phyloP scores from a whole-genome alignment of 2,888 invertebrate genomes.

The Pogonocherus hispidulus region DNA sequence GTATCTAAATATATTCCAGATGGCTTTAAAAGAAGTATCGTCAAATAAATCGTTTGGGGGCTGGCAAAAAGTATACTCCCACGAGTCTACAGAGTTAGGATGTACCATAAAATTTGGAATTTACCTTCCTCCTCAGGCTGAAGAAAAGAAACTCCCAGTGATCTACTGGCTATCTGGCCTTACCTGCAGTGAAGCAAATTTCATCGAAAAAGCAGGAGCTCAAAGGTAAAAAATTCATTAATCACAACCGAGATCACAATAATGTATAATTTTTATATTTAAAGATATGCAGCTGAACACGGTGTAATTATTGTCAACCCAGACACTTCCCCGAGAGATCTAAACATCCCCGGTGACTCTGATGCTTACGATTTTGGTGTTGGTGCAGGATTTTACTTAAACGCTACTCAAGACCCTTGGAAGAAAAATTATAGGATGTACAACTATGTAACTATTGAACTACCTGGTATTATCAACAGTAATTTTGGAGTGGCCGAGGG shows the following conservation, averaged over 20 bases:
- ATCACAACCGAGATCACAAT: neutral
- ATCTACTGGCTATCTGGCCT: slow-evolving; percentile 94
- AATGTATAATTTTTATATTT: slow-evolving; percentile 20
- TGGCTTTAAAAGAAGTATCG: slow-evolving; percentile 73
- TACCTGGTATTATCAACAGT: slow-evolving; percentile 80
- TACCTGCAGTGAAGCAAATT: slow-evolving; percentile 95
- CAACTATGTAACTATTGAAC: slow-evolving; percentile 91
- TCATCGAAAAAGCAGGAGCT: slow-evolving; percentile 94
- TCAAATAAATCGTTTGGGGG: slow-evolving; percentile 86
- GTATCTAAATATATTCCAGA: slow-evolving; percentile 54
- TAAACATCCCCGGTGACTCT: slow-evolving; percentile 91
- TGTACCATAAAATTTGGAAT: slow-evolving; percentile 96
- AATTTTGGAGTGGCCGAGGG: slow-evolving; percentile 79
- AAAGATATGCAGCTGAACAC: slow-evolving; percentile 84
- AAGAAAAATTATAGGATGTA: slow-evolving; percentile 94
- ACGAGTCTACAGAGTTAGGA: slow-evolving; percentile 82
- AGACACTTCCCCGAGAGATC: slow-evolving; percentile 95
- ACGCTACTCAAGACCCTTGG: slow-evolving; percentile 95
- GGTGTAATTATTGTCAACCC: slow-evolving; percentile 92
- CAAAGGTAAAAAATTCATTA: slow-evolving; percentile 73
- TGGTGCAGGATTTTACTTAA: slow-evolving; percentile 95
- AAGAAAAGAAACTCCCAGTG: slow-evolving; percentile 80
- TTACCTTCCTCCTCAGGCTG: slow-evolving; percentile 86
- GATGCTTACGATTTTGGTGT: slow-evolving; percentile 95
- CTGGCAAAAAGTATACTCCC: slow-evolving; percentile 86